phyloP scores from a whole-genome alignment of 2,113 vertebrate species.

The Physeter macrocephalus region DNA sequence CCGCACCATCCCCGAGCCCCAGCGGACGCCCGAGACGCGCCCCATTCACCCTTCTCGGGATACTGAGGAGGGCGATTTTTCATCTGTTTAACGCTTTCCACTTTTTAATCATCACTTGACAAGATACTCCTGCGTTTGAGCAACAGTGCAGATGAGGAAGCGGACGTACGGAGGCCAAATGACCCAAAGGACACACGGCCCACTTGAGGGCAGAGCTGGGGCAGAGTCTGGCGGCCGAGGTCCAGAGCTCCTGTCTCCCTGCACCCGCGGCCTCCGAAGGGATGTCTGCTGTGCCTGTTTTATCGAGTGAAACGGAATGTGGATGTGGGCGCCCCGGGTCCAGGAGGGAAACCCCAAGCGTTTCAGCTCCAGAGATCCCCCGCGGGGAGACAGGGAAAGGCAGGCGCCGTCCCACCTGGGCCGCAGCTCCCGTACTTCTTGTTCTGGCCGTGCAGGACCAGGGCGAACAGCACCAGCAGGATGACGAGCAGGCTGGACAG shows the following conservation, averaged over 20 bases:
- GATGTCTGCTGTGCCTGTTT: rapidly evolving
- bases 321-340: rapidly evolving
- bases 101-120: neutral
- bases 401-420: slow-evolving; percentile 79
- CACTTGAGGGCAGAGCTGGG: neutral
- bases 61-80: rapidly evolving
- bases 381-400: rapidly evolving
- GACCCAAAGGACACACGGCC: rapidly evolving
- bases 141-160: rapidly evolving
- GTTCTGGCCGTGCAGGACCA: slow-evolving; percentile 91
- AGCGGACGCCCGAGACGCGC: rapidly evolving
- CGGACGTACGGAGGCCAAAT: neutral
- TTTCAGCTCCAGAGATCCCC: neutral
- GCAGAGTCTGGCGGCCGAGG: rapidly evolving
- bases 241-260: neutral
- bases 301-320: neutral
- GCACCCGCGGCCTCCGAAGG: neutral
- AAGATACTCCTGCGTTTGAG: neutral
- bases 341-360: neutral
- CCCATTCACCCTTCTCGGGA: rapidly evolving
- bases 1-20: neutral
- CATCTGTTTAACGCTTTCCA: rapidly evolving
- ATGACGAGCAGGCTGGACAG: slow-evolving; percentile 92
- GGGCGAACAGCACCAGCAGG: slow-evolving; percentile 88
- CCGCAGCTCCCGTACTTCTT: slow-evolving; percentile 89